A percentile compares a stretch with the other conserved stretches of the same genome.
Conservation (phyloP, 1,140 invertebrate genomes). For the Ceratoteleas bidentatus region DNA sequence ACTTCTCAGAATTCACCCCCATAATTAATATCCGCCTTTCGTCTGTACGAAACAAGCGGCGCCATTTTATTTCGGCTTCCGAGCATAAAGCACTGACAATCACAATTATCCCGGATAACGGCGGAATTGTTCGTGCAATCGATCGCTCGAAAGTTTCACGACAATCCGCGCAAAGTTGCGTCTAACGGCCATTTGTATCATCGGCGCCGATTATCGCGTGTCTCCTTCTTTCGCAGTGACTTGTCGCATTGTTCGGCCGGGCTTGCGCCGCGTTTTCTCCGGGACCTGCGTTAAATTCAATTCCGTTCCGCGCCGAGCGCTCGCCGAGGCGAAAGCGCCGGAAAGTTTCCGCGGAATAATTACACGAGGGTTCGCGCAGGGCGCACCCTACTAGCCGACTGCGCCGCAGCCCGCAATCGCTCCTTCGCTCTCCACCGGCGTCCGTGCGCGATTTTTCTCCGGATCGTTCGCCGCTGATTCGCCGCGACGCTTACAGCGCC, state of each 20-base stretch:
- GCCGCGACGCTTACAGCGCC: constrained; percentile 27
- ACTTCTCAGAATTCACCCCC: background rate
- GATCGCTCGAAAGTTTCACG: constrained; percentile 49
- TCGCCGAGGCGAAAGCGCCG: constrained; percentile 52
- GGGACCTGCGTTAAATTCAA: constrained; percentile 57
- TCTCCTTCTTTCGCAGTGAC: constrained; percentile 44
- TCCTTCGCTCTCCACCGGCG: constrained; percentile 13
- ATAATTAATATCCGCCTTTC: constrained; percentile 33
- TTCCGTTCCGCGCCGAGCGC: constrained; percentile 39
- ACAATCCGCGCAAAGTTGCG: constrained; percentile 50
- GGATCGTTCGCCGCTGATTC: constrained; percentile 19
- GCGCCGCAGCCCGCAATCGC: constrained; percentile 3
- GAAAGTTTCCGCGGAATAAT: constrained; percentile 62
- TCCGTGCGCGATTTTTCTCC: constrained; percentile 25
- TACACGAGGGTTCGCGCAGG: constrained; percentile 44
- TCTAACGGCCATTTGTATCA: constrained; percentile 58
- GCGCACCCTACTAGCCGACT: constrained; percentile 32
- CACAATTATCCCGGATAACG: constrained; percentile 38
- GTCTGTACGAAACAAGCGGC: constrained; percentile 34
- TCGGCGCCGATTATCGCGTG: constrained; percentile 56
- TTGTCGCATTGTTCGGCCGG: constrained; percentile 54
- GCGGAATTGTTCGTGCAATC: constrained; percentile 53
- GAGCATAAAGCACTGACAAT: constrained; percentile 31
- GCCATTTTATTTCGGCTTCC: constrained; percentile 20
- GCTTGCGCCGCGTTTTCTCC: constrained; percentile 1